phyloP scores from a whole-genome alignment of 2,888 invertebrate genomes.

The Tromatobia lineatoria region DNA sequence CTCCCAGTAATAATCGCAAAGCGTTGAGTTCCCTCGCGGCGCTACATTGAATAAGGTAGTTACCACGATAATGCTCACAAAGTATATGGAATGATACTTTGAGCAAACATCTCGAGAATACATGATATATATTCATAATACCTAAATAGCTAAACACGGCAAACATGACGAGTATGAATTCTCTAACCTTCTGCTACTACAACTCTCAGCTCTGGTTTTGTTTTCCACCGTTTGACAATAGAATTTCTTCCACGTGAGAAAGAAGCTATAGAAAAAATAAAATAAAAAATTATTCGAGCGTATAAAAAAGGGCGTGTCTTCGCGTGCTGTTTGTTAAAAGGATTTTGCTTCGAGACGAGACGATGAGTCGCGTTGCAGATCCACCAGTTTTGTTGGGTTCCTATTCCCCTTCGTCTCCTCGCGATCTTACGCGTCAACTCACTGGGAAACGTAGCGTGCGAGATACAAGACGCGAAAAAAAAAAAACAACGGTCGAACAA shows the following conservation, averaged over 20 bases:
- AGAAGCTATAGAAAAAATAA: slow-evolving; percentile 33
- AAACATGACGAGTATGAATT: slow-evolving; percentile 32
- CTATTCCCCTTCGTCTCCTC: slow-evolving; percentile 15
- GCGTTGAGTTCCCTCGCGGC: background rate
- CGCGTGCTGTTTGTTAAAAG: slow-evolving; percentile 48
- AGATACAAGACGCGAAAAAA: slow-evolving; percentile 12
- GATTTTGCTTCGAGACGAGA: slow-evolving; percentile 34
- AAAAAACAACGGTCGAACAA: slow-evolving; percentile 34
- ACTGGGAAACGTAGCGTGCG: slow-evolving; percentile 45
- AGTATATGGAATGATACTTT: slow-evolving; percentile 74
- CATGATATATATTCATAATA: slow-evolving; percentile 42
- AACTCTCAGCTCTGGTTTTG: slow-evolving; percentile 66
- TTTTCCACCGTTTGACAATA: slow-evolving; percentile 62
- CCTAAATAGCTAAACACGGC: slow-evolving; percentile 15
- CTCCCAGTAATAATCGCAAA: background rate
- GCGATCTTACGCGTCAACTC: slow-evolving; percentile 68
- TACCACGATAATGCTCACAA: background rate
- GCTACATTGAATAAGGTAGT: background rate
- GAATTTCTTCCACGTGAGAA: slow-evolving; percentile 59
- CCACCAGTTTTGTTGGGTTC: slow-evolving; percentile 58
- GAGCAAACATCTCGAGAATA: slow-evolving; percentile 73
- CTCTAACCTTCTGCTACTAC: slow-evolving; percentile 12
- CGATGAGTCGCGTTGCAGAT: slow-evolving; percentile 46
- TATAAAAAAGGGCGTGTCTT: slow-evolving; percentile 49
- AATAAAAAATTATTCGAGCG: slow-evolving; percentile 30